Conservation (phyloP, 2,113 vertebrate genomes). For the Copsychus sechellarum region DNA sequence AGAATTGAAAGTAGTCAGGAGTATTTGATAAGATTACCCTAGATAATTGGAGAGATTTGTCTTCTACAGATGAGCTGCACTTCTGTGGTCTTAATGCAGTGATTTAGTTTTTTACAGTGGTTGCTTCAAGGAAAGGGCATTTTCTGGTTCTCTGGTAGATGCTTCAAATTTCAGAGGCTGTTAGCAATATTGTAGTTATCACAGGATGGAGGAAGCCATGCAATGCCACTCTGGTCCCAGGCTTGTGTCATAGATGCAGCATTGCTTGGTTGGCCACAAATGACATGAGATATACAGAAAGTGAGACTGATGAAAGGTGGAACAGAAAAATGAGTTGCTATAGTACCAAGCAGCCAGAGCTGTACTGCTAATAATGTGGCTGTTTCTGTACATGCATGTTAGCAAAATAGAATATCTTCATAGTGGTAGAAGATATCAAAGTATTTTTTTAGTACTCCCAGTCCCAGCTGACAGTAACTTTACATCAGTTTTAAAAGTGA, state of each 20-base stretch:
- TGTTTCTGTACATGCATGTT: background rate
- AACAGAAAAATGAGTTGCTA: background rate
- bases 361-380: background rate
- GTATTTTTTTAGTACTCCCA: background rate
- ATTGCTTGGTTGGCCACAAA: background rate
- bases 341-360: background rate
- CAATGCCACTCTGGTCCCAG: background rate
- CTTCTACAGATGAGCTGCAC: conserved; percentile 20
- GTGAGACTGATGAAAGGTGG: background rate
- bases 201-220: background rate
- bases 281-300: background rate
- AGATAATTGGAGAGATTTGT: conserved; percentile 43
- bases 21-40: background rate
- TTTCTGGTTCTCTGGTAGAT: conserved; percentile 42
- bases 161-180: conserved; percentile 26
- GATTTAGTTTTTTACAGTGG: background rate
- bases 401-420: background rate
- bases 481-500: background rate
- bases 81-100: conserved; percentile 47
- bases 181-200: background rate
- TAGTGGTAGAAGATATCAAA: background rate
- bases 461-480: background rate
- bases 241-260: fast-evolving
- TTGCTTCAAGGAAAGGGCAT: conserved; percentile 30
- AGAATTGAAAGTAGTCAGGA: conserved; percentile 22